Conservation (phyloP, 2,113 vertebrate species). For the Vombatus ursinus region DNA sequence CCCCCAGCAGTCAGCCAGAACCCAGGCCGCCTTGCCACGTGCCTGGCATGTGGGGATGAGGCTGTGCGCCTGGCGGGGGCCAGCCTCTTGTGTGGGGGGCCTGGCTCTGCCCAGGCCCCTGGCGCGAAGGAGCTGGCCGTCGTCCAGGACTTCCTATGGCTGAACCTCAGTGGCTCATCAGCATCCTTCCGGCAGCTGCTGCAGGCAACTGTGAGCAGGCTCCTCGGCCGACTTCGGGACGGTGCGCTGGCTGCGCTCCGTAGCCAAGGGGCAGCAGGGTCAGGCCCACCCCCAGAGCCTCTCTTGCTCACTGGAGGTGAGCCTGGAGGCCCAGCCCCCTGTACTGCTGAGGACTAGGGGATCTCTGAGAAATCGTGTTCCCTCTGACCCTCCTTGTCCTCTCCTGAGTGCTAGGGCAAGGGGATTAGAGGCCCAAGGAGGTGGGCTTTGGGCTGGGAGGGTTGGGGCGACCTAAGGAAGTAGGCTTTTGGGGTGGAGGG, state of each 20-base stretch:
- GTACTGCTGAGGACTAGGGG: background rate
- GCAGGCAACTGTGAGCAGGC: constrained; percentile 85
- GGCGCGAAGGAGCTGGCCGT: constrained; percentile 78
- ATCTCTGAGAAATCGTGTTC: too few species aligned
- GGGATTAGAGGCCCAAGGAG: too few species aligned
- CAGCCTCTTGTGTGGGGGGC: constrained; percentile 87
- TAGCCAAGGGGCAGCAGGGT: background rate
- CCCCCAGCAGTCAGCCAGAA: constrained; percentile 68
- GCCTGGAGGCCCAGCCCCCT: background rate
- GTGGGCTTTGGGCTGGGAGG: too few species aligned
- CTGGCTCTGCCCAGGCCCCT: constrained; percentile 85
- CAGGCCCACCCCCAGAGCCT: background rate
- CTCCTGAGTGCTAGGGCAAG: too few species aligned
- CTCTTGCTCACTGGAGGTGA: constrained; percentile 64
- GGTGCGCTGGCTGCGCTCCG: constrained; percentile 85
- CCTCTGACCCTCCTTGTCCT: too few species aligned
- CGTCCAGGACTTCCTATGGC: constrained; percentile 86
- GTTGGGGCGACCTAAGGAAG: background rate
- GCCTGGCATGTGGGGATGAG: constrained; percentile 85
- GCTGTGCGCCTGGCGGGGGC: constrained; percentile 87
- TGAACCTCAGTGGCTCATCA: constrained; percentile 90
- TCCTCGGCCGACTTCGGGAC: constrained; percentile 89
- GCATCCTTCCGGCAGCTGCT: constrained; percentile 92
- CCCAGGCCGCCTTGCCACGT: constrained; percentile 80
- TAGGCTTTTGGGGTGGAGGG: too few species aligned